Evolutionary conservation across 2,113 vertebrate genomes (phyloP).

Genomic region (Nothoprocta perdicaria): DNA sequence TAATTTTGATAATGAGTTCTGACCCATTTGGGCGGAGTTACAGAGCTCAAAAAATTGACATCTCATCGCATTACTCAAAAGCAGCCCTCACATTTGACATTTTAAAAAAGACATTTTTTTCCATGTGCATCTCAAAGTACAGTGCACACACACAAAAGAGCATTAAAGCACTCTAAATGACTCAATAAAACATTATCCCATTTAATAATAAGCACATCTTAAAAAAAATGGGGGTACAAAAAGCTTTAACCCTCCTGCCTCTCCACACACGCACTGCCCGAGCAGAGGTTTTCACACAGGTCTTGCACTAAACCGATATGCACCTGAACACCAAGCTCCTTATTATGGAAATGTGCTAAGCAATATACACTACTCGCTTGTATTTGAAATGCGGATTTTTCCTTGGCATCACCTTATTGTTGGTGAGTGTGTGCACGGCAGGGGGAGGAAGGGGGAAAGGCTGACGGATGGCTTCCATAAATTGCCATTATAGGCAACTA

Average conservation of each 20-base stretch:
- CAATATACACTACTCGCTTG: neutral
- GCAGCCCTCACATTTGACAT: neutral
- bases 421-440: neutral
- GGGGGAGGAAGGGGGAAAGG: neutral
- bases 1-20: constrained; percentile 15
- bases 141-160: neutral
- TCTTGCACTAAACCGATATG: neutral
- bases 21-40: constrained; percentile 2
- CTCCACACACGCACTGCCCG: neutral
- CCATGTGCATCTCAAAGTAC: neutral
- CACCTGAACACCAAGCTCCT: neutral
- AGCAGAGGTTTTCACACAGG: neutral
- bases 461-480: neutral
- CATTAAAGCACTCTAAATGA: neutral
- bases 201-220: neutral
- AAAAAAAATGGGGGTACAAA: neutral
- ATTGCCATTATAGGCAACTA: neutral
- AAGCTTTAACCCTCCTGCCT: neutral
- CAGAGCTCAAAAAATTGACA: neutral
- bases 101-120: neutral
- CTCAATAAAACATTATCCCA: neutral
- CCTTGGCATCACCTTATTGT: neutral
- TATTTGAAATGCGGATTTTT: neutral
- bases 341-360: neutral
- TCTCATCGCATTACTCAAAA: neutral